Conservation (phyloP, 2,113 vertebrate genomes). For the Alces alces region DNA sequence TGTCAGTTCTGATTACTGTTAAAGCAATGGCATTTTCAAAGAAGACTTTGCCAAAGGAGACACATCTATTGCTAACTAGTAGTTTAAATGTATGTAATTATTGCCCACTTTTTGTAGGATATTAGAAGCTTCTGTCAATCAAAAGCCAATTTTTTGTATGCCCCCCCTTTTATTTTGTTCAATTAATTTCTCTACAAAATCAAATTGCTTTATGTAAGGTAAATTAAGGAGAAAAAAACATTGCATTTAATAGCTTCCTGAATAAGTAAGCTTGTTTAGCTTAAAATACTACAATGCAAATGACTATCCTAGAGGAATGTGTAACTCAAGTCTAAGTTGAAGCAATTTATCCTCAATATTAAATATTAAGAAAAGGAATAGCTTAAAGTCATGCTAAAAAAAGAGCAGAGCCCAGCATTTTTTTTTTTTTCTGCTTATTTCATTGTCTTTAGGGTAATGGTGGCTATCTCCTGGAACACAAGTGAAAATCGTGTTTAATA, state of each 20-base stretch:
- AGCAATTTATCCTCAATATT: not conserved
- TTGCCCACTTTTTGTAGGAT: slow-evolving; percentile 24
- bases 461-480: not conserved
- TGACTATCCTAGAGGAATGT: not conserved
- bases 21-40: slow-evolving; percentile 60
- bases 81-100: slow-evolving; percentile 56
- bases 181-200: not conserved
- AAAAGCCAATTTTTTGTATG: not conserved
- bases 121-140: slow-evolving; percentile 2
- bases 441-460: not conserved
- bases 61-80: slow-evolving; percentile 53
- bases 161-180: slow-evolving; percentile 4
- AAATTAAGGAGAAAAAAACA: not conserved
- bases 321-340: not conserved
- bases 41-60: slow-evolving; percentile 57
- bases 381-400: not conserved
- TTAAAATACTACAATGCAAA: not conserved
- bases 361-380: not conserved
- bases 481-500: not conserved
- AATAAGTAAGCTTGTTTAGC: not conserved
- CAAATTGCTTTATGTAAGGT: not conserved
- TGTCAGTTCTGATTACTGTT: slow-evolving; percentile 85
- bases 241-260: not conserved
- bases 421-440: slow-evolving; percentile 22
- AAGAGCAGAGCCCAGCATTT: not conserved